Evolutionary conservation across 2,888 invertebrate genomes (phyloP), one percentile per base, ranked within the genome.

Genomic region (Oscheius sp.): DNA sequence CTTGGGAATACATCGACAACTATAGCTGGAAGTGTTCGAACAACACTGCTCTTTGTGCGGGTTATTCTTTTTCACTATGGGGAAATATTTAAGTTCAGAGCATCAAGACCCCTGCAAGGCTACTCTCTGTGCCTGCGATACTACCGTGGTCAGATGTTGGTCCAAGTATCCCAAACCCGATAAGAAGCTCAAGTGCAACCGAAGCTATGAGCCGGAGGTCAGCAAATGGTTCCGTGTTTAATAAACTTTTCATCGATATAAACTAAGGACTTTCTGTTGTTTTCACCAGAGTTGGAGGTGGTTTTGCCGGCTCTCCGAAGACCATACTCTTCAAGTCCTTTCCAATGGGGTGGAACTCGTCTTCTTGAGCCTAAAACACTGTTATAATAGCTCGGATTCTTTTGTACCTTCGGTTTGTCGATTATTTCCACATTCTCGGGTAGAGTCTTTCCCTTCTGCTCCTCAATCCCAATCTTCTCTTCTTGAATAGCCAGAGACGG

Each of bases 111-210:
- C 76, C 21, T 87, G 87, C 78, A 78, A 82, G 65, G 77, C 83
- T 10, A 82, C 83, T 5, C 80, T 87, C 7, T 87, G 87, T 75
- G 78, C 76, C 42, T 87, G 87, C 60, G 87, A 87, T 73, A 75
- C 76, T 29, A 74, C 70, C 11, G 87, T 87, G 1, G 87, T 85
- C 7, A 80, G 81, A n/a, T 87, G 86, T 72, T 87, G 86, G 86
- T 55, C 66, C 47, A 72, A 85, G 63, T 85, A 62, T 59, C 80
- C 85, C 4, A 78, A 79, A 37, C 87, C 87, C 2, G 58, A 55
- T 13, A 62, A 70, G 32, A 86, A 86, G 71, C 74, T 74, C 4
- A 76, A 72, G 47, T 82, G 81, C 73, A 81, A 81, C 71, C 60
- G 76, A 2, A 37, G 21, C 42, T 32, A 21, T n/a, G 21, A 32